Evolutionary conservation across 2,797 vertebrate species (phyloP), one percentile per base, ranked within the genome.

Genomic region (Chromis chromis): DNA sequence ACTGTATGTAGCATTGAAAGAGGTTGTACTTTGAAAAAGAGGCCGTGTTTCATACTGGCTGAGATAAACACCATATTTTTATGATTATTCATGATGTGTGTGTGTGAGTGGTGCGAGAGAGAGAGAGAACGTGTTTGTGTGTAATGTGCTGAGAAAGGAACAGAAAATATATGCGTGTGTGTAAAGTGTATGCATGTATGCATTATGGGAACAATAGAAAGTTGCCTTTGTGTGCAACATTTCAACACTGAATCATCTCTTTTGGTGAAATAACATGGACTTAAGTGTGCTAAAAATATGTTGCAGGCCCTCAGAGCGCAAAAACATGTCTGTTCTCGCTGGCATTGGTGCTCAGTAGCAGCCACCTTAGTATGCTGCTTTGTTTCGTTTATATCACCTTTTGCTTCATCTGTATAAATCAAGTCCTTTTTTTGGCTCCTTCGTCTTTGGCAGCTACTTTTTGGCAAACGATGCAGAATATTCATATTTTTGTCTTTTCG

Each of bases 81-180:
- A 78, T 88, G 59, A 73, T 63, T 86, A 82, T 85, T 84, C 70
- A 82, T 78, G 49, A 57, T 71, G 59, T 56, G 42, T 21, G 57
- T 62, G 75, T 71, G 59, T 56, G 36, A 21, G 57, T 63, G 75
- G 50, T 48, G 50, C 0, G 46, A 0, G 2, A 24, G 33, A 4
- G 61, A 0, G 50, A 4, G 21, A 28, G 40, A 50, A 21, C 61
- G 31, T 53, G 22, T 48, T 36, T 62, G 42, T 53, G n/a, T 55
- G 53, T 48, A 60, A 54, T 46, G 40, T 71, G 48, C 54, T 75
- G 50, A 75, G 55, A 42, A 57, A 68, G 52, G 40, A 66, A 57
- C 17, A 42, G 19, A 72, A 33, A 71, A 53, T 27, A 3, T 52
- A 16, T 56, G 61, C 11, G 19, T 46, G 60, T 44, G 63, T 54